Percentiles rank a stretch among this genome's conserved stretches.
phyloP scores from a whole-genome alignment of 2,113 vertebrate genomes.

The Phaetusa simplex region DNA sequence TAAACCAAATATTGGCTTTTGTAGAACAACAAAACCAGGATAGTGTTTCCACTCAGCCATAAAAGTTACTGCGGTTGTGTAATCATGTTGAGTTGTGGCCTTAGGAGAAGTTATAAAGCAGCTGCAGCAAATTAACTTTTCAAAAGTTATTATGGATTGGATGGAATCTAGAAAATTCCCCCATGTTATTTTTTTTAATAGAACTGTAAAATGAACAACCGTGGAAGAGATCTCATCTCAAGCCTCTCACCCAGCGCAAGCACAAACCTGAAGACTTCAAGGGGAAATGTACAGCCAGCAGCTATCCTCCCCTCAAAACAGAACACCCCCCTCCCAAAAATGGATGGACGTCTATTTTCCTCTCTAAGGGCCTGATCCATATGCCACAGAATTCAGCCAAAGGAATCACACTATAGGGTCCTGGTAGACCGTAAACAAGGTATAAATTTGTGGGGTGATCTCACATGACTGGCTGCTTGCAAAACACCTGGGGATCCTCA shows the following conservation, averaged over 20 bases:
- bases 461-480: background rate
- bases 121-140: constrained; percentile 65
- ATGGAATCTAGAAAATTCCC: constrained; percentile 57
- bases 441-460: background rate
- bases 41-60: constrained; percentile 51
- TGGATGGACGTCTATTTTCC: background rate
- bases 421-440: background rate
- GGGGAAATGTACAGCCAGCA: background rate
- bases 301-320: background rate
- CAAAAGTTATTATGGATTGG: constrained; percentile 55
- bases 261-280: background rate
- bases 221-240: background rate
- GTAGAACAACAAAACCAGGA: constrained; percentile 50
- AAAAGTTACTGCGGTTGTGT: constrained; percentile 60
- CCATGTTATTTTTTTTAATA: background rate
- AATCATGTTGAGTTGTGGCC: constrained; percentile 56
- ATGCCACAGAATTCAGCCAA: background rate
- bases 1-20: constrained; percentile 57
- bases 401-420: background rate
- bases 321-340: background rate
- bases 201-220: background rate
- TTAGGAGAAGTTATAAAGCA: constrained; percentile 57
- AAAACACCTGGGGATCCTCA: background rate
- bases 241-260: background rate
- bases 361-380: background rate